Evolutionary conservation across 23 tunicate genomes (phyloP).

Genomic region (Phallusia fumigata): DNA sequence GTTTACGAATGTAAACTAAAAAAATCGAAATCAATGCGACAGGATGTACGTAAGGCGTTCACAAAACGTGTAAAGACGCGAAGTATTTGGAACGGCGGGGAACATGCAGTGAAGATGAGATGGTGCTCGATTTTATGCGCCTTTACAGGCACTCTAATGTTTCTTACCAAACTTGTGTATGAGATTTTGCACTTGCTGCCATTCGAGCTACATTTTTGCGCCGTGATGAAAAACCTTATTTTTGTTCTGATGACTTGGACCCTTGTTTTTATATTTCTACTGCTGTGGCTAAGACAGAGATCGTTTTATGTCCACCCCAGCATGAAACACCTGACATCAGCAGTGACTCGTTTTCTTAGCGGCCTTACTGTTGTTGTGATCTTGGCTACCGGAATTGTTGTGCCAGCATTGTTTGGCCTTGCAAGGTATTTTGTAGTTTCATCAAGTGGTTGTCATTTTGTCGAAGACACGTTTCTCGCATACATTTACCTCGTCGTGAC

Average conservation of each 20-base stretch:
- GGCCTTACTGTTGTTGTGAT: not conserved
- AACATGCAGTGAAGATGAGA: slow-evolving; percentile 13
- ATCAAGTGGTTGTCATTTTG: slow-evolving; percentile 13
- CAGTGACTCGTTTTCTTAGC: slow-evolving; percentile 7
- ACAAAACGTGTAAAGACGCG: not conserved
- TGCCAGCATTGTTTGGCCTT: slow-evolving; percentile 14
- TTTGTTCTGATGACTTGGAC: slow-evolving; percentile 21
- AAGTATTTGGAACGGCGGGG: not conserved
- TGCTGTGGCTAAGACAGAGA: slow-evolving; percentile 24
- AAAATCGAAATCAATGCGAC: not conserved
- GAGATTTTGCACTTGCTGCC: slow-evolving; percentile 16
- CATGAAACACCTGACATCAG: slow-evolving; percentile 11
- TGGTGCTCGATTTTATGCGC: slow-evolving; percentile 13
- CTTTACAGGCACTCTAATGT: not conserved
- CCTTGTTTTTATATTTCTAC: not conserved
- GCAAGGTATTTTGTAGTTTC: slow-evolving; percentile 21
- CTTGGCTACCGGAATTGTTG: slow-evolving; percentile 6
- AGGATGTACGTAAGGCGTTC: not conserved
- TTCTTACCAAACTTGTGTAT: slow-evolving; percentile 3
- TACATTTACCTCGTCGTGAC: slow-evolving; percentile 20
- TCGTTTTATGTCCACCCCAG: slow-evolving; percentile 16
- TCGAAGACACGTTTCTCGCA: not conserved
- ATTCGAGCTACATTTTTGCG: slow-evolving; percentile 14
- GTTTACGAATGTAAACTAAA: not conserved
- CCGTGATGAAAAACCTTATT: slow-evolving; percentile 1